Base-by-base conservation (phyloP, 1,140 invertebrate species). In the Danaus melanippus region DNA sequence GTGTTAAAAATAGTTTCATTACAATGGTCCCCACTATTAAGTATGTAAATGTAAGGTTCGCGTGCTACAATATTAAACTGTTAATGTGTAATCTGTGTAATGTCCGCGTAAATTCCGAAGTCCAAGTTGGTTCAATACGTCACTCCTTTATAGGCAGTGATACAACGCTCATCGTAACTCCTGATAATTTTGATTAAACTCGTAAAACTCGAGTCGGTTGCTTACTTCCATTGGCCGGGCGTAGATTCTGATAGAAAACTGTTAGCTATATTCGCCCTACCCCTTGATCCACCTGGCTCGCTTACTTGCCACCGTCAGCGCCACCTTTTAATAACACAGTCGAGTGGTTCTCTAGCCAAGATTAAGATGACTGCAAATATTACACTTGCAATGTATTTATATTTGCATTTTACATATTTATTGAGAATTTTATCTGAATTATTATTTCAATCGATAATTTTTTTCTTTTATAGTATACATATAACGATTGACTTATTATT, bases 291-390 rank as follows among this genome's bases (percentile, higher is more conserved):
- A 57, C 67, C 63, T 62, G 53, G 66, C 67, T 64, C 64, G 69
- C 62, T 67, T 60, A 62, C 60, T 60, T 53, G 63, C 53, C 60
- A 60, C 47, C 69, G 58, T 72, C 67, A 67, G 70, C 73, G 70
- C 70, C 74, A 79, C 76, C 80, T 82, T 84, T 81, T 84, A 86
- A 87, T 86, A 86, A 84, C 82, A 86, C 82, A 87, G 71, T 84
- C 76, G 74, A 85, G 73, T 79, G 81, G 71, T 72, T 69, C 66
- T 72, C 67, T 68, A 62, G 69, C 72, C 72, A 73, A 74, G 72
- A 78, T 77, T 82, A 79, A 79, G 69, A 76, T 77, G 71, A 76
- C 78, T 79, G 68, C 72, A 72, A 76, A 74, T 83, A 83, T 83
- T 71, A 71, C 64, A 60, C 62, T 65, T 68, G 62, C 57, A 68